These are phyloP conservation scores for Ciona savignyi DNA, from an alignment of 23 tunicate species.

Conservation along the genomic window DNA sequence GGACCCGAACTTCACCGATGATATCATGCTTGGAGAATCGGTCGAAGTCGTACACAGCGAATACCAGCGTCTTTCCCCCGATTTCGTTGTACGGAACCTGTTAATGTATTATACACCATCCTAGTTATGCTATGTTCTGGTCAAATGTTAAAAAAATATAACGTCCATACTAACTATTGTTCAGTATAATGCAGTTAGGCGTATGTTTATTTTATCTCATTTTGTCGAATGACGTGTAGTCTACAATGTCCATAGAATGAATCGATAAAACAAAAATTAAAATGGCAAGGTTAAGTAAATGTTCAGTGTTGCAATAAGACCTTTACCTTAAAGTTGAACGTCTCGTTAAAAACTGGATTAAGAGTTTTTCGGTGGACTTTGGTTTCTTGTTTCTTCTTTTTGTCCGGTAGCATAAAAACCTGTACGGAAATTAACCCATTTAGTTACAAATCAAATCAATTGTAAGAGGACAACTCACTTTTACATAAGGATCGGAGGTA, in stretches of 20 bases:
- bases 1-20: constrained; percentile 92
- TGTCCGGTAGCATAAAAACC: constrained; percentile 94
- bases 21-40: constrained; percentile 94
- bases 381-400: constrained; percentile 95
- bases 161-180: too few species aligned
- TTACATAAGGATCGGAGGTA: constrained; percentile 98
- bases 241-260: too few species aligned
- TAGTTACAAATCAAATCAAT: neutral
- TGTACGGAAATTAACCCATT: neutral
- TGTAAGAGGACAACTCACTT: constrained; percentile 22
- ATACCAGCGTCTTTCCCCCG: constrained; percentile 81
- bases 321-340: constrained; percentile 96
- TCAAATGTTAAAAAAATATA: too few species aligned
- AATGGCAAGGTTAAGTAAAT: too few species aligned
- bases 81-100: constrained; percentile 89
- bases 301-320: too few species aligned
- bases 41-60: constrained; percentile 95
- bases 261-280: too few species aligned
- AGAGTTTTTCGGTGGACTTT: constrained; percentile 96
- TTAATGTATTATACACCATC: too few species aligned
- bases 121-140: too few species aligned
- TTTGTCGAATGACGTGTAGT: too few species aligned
- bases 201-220: too few species aligned
- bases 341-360: constrained; percentile 99
- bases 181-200: too few species aligned